Evolutionary conservation across 1,140 invertebrate genomes (phyloP), one percentile per base, ranked within the genome.

Genomic region (Hyles vespertilio): DNA sequence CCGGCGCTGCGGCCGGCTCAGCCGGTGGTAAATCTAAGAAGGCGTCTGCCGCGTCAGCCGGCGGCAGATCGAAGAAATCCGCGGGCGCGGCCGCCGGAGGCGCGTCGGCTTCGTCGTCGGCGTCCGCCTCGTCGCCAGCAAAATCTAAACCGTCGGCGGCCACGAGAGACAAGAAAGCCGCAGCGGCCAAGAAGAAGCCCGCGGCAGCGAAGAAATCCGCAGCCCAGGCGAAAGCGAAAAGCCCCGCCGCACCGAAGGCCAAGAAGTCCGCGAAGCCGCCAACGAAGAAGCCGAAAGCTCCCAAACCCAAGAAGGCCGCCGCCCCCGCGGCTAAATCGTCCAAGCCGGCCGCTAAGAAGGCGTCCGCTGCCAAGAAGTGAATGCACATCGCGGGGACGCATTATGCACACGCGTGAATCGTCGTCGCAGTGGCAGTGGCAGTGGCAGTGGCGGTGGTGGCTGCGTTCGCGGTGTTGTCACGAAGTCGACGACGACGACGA

Each of bases 291-390:
- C 77, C 77, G 0, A 79, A 79, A 61, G 75, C 77, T 49, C 77
- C 75, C 33, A 80, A 78, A 51, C 77, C 77, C 0, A 80, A 80
- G 69, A 80, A 80, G 63, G 70, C 77, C 11, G 72, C 74, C 7
- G 65, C 67, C 4, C 48, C 58, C 11, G 45, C 66, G n/a, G 65
- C 72, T 22, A 77, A 73, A 47, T 60, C 76, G n/a, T 40, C 36
- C 36, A 79, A 77, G 36, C 63, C 77, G 34, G 72, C 74, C 12
- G 70, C 72, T n/a, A 79, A 77, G 69, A 79, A 79, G 52, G 67
- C 72, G 4, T 51, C 67, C 59, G 61, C 74, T 32, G 62, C 74
- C 8, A 79, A 77, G 55, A 79, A 79, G 36, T 40, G 36, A 40
- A 40, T 22, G 22, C 22, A 22, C 22, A 22, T 22, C 22, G 22